phyloP scores from a whole-genome alignment of 2,797 vertebrate genomes.

The Neomorphus geoffroyi region DNA sequence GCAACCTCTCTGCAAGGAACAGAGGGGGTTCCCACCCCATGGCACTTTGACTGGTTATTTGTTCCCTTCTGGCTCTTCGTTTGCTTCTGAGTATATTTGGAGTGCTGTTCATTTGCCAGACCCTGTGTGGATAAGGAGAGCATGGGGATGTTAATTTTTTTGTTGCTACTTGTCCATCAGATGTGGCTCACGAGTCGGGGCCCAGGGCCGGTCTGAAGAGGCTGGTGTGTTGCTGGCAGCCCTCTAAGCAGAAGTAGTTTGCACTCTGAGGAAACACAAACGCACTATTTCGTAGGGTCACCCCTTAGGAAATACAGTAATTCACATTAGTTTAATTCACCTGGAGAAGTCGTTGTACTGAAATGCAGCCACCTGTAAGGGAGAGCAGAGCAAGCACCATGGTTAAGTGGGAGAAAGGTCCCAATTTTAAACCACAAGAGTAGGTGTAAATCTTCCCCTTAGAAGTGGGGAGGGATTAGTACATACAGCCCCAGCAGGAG shows the following conservation, averaged over 20 bases:
- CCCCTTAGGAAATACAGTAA: neutral
- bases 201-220: neutral
- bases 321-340: neutral
- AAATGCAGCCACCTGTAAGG: neutral
- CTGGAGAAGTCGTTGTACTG: neutral
- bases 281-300: neutral
- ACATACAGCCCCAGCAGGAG: neutral
- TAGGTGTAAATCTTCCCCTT: neutral
- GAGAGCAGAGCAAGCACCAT: neutral
- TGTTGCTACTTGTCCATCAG: neutral
- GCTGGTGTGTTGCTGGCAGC: neutral
- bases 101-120: neutral
- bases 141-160: neutral
- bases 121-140: neutral
- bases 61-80: neutral
- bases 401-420: slow-evolving; percentile 6
- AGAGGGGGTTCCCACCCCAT: neutral
- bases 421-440: neutral
- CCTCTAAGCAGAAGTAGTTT: neutral
- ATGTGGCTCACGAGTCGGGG: neutral
- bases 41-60: neutral
- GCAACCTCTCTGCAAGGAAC: neutral
- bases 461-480: neutral
- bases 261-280: neutral
- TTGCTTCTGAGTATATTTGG: neutral